Evolutionary conservation across 2,113 vertebrate genomes (phyloP), one percentile per base, ranked within the genome.

Genomic region (Galeopterus variegatus): DNA sequence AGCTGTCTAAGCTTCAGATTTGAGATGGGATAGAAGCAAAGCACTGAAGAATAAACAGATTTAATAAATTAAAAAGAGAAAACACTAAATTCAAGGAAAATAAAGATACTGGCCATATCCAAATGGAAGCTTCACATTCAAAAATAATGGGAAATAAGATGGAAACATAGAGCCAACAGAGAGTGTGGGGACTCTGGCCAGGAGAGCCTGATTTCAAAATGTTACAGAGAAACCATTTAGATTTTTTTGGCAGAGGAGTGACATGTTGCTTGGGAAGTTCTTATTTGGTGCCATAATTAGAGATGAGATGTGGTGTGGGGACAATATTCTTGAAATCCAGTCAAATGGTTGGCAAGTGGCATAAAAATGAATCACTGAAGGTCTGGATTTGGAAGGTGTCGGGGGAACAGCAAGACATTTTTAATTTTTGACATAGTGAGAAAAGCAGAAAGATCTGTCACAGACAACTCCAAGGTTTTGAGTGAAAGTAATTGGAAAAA

Each of bases 401-500:
- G 52, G 4, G 52, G 23, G 58, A 19, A 86, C 13, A 52, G 69
- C 0, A 3, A 96, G 82, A 56, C 48, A 52, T 83, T 82, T 93
- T 88, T 15, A 80, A 92, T 80, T 89, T 93, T 88, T 96, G 90
- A 92, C 72, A 95, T 15, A 76, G 69, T n/a, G 19, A 90, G 75
- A 33, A 89, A 93, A 77, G 28, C 36, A 85, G 64, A 73, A 83
- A 93, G 79, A 41, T 50, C 58, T 96, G 80, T 96, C 94, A 96
- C 36, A 89, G 88, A 92, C 45, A 97, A 93, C 60, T 76, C 84
- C 14, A 58, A 81, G 28, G 24, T 95, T 96, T 73, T 90, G 93
- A 97, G 94, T 92, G 83, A 97, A 96, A 83, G 70, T 92, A 96
- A 96, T 94, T 97, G 96, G 64, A 77, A 96, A 98, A 97, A 96